Conservation (phyloP, 2,113 vertebrate species). For the Pantherophis guttatus region DNA sequence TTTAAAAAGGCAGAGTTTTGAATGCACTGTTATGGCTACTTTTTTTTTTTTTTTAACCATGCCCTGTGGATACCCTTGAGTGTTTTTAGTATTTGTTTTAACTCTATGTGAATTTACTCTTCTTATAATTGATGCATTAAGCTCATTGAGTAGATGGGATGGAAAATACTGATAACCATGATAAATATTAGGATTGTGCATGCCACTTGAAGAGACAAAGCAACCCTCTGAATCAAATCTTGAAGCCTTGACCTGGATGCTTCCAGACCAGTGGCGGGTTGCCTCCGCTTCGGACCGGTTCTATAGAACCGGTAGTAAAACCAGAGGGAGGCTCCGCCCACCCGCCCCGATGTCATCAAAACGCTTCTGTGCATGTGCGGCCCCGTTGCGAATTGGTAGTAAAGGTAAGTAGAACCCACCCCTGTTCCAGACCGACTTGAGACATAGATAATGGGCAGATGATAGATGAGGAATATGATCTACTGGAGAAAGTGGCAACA, state of each 20-base stretch:
- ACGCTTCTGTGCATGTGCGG: no score
- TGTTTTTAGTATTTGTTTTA: background rate
- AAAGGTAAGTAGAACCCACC: no score
- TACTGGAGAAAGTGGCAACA: background rate
- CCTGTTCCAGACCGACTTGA: background rate
- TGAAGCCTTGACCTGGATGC: background rate
- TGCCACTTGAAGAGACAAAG: background rate
- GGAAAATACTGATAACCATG: background rate
- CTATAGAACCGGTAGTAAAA: no score
- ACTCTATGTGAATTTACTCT: background rate
- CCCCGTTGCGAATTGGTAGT: no score
- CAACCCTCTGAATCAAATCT: background rate
- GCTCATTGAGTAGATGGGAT: background rate
- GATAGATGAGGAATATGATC: background rate
- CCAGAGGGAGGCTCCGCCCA: no score
- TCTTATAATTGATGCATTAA: background rate
- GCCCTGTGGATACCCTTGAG: background rate
- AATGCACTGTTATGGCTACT: background rate
- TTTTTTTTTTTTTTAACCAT: background rate
- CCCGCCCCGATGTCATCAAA: no score
- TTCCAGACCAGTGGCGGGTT: background rate
- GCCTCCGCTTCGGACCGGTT: no score
- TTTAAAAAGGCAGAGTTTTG: background rate
- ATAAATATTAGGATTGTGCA: background rate
- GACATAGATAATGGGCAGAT: background rate